phyloP scores from a whole-genome alignment of 2,888 invertebrate genomes.

The Lissonota sp. region DNA sequence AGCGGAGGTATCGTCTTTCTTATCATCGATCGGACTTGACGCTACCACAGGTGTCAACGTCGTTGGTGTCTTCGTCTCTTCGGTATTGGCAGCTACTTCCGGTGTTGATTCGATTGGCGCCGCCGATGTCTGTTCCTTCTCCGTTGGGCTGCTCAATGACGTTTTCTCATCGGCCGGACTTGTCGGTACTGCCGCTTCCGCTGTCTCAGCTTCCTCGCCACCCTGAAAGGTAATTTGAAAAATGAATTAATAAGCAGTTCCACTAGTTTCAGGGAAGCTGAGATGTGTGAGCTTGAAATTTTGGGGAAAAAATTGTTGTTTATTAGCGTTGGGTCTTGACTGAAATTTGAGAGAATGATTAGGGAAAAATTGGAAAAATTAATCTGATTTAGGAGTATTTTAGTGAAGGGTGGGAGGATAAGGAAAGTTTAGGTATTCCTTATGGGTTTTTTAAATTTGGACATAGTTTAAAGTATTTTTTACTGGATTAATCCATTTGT shows the following conservation, averaged over 20 bases:
- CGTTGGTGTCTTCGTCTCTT: slow-evolving; percentile 68
- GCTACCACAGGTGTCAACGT: slow-evolving; percentile 39
- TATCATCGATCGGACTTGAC: slow-evolving; percentile 71
- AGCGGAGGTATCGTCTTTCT: slow-evolving; percentile 77
- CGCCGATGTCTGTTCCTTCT: slow-evolving; percentile 70
- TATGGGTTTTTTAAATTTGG: no score
- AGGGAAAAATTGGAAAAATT: no score
- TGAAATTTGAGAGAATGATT: no score
- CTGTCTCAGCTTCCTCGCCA: slow-evolving; percentile 78
- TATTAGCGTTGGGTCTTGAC: no score
- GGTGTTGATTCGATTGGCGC: slow-evolving; percentile 40
- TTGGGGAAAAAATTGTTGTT: no score
- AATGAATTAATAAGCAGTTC: slow-evolving; percentile 1
- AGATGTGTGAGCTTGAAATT: no score
- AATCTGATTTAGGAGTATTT: no score
- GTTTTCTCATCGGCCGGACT: slow-evolving; percentile 78
- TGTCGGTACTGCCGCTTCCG: slow-evolving; percentile 60
- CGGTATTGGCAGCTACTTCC: slow-evolving; percentile 65
- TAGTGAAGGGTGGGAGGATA: no score
- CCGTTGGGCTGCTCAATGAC: slow-evolving; percentile 77
- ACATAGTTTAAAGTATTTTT: no score
- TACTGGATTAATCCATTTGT: no score
- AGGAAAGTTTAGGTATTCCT: no score
- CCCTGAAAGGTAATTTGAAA: slow-evolving; percentile 71
- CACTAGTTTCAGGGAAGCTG: no score